These are phyloP conservation scores for Agrypnia vestita DNA, from an alignment of 1,140 invertebrate species.

Conservation along the genomic window DNA sequence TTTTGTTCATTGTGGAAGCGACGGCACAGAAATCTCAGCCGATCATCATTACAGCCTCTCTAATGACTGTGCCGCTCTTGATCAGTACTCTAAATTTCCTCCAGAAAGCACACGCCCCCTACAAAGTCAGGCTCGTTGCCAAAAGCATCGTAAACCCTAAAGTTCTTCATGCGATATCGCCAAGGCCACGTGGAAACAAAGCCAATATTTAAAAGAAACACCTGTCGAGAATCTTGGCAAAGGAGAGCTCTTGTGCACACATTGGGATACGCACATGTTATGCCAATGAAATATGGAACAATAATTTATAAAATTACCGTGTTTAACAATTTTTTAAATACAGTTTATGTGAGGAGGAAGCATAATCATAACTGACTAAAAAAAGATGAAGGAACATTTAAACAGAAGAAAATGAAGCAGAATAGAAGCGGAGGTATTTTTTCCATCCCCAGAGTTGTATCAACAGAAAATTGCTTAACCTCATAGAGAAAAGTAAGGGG, in stretches of 20 bases:
- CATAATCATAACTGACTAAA: too few species aligned
- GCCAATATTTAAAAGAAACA: conserved; percentile 53
- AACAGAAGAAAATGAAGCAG: too few species aligned
- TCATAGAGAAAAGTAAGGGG: too few species aligned
- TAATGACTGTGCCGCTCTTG: not conserved
- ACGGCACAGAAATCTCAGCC: not conserved
- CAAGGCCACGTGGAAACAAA: conserved; percentile 43
- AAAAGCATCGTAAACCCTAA: not conserved
- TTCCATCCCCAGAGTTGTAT: too few species aligned
- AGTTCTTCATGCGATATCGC: not conserved
- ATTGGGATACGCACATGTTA: not conserved
- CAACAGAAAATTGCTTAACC: too few species aligned
- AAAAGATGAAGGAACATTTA: too few species aligned
- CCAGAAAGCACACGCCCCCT: not conserved
- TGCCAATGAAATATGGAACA: too few species aligned
- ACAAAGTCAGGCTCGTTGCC: not conserved
- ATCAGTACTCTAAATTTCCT: not conserved
- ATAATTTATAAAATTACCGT: too few species aligned
- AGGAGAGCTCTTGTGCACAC: not conserved
- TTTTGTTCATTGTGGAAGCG: not conserved
- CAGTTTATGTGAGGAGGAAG: too few species aligned
- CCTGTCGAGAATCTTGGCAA: conserved; percentile 24
- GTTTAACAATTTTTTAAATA: too few species aligned
- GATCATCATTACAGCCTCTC: not conserved
- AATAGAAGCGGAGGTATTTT: too few species aligned